Conservation (phyloP, 2,888 invertebrate species). For the Yponomeuta cagnagella region DNA sequence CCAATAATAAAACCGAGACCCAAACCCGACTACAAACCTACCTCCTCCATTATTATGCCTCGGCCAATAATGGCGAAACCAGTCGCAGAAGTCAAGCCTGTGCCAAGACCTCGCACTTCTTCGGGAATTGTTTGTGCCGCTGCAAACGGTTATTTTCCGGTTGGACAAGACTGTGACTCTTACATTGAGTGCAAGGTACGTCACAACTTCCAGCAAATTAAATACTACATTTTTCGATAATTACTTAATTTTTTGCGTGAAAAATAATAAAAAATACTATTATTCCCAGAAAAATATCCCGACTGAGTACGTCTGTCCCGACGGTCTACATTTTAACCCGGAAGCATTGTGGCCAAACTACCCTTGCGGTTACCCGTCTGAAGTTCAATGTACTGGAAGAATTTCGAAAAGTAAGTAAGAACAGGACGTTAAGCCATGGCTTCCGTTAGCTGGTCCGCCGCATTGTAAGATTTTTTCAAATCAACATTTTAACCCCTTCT, state of each 20-base stretch:
- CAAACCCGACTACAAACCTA: neutral
- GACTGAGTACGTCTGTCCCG: constrained; percentile 81
- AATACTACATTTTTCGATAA: too few species aligned
- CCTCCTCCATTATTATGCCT: neutral
- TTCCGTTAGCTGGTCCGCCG: too few species aligned
- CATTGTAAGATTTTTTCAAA: too few species aligned
- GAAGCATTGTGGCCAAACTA: constrained; percentile 74
- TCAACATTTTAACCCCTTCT: too few species aligned
- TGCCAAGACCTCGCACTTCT: too few species aligned
- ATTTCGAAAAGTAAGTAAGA: constrained; percentile 64
- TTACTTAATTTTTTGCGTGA: too few species aligned
- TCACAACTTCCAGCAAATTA: neutral
- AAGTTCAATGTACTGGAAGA: constrained; percentile 80
- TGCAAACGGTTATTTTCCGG: constrained; percentile 5
- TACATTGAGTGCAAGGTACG: constrained; percentile 78
- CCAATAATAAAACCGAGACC: neutral
- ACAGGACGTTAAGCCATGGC: too few species aligned
- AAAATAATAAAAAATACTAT: neutral
- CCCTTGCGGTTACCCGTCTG: constrained; percentile 85
- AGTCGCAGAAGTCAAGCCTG: neutral
- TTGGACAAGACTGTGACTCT: constrained; percentile 78
- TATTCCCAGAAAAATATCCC: constrained; percentile 70
- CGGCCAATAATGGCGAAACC: neutral
- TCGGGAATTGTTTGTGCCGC: neutral
- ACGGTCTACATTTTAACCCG: constrained; percentile 83